Conservation (phyloP, 2,797 vertebrate genomes). For the Coranthus polyacanthus region DNA sequence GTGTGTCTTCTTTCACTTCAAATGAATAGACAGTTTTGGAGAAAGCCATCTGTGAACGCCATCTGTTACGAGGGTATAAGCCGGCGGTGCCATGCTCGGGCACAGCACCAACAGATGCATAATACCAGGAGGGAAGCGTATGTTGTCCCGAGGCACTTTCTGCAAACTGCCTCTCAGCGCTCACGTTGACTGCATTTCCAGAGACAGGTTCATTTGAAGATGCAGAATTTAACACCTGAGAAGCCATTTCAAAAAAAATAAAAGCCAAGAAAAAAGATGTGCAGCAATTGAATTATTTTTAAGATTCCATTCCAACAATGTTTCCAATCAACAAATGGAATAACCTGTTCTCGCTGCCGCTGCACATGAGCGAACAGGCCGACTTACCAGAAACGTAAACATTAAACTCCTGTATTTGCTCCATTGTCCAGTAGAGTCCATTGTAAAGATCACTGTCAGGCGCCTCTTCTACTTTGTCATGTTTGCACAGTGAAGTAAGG, state of each 20-base stretch:
- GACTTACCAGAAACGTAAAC: slow-evolving; percentile 77
- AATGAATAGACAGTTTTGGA: slow-evolving; percentile 83
- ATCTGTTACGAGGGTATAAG: slow-evolving; percentile 63
- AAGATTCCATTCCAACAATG: neutral
- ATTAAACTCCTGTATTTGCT: slow-evolving; percentile 45
- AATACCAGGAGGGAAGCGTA: slow-evolving; percentile 57
- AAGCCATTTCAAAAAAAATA: slow-evolving; percentile 9
- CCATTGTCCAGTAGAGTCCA: slow-evolving; percentile 60
- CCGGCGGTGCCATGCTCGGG: slow-evolving; percentile 44
- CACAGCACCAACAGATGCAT: slow-evolving; percentile 58
- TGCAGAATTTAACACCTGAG: slow-evolving; percentile 65
- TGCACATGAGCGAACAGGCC: neutral
- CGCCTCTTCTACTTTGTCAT: slow-evolving; percentile 15
- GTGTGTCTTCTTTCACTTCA: slow-evolving; percentile 84
- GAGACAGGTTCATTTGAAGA: slow-evolving; percentile 43
- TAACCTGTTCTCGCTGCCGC: neutral
- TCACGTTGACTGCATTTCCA: slow-evolving; percentile 47
- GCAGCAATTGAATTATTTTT: too few species aligned
- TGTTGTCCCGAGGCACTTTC: slow-evolving; percentile 42
- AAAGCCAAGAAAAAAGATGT: too few species aligned
- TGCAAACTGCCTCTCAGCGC: slow-evolving; percentile 48
- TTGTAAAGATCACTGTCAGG: slow-evolving; percentile 42
- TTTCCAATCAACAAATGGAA: neutral
- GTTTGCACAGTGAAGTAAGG: slow-evolving; percentile 18
- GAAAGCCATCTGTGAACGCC: slow-evolving; percentile 73